Base-by-base conservation (phyloP, 1,140 invertebrate genomes). In the Drosophila micromelanica region DNA sequence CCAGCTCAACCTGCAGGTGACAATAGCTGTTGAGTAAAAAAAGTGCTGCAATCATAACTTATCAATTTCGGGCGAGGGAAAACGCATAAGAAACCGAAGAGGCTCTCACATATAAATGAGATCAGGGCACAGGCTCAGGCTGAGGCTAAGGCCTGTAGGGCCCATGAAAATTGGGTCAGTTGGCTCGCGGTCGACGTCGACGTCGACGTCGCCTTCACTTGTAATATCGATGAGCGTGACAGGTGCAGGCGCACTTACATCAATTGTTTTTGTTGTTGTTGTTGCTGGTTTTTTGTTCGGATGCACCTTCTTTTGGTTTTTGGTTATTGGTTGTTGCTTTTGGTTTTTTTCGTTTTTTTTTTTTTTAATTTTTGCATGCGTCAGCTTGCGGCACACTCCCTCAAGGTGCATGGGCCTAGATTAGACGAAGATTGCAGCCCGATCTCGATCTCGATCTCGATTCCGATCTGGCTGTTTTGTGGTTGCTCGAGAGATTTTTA, bases 341-440 rank as follows among this genome's bases (percentile, higher is more conserved):
- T 46, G 32, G 2, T 67, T 72, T 72, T 62, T 81, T 49, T 48
- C 30, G 12, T 23, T 56, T n/a, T 46, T 35, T 40, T 12, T 17
- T 20, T 35, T 46, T 20, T 40, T 35, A 3, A 12, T 17, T 51
- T 73, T 73, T 54, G 60, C 68, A 52, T 73, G 76, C 78, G 79
- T 82, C 84, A 89, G 84, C 79, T 87, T 87, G 84, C 78, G 84
- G 68, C 76, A 67, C 75, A 82, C 80, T 84, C 76, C 81, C 80
- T 78, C 70, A 69, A 79, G 80, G 80, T 62, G 67, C 67, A 49
- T 3, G 56, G 32, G 62, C 82, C 78, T 76, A 86, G 82, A 86
- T 86, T 87, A 86, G 82, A 82, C 74, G 72, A 73, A 78, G 82
- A 86, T 87, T 69, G 48, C 55, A 52, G 64, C 68, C 43, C 32